Percentiles rank a stretch among this genome's conserved stretches.
Evolutionary conservation across 2,888 invertebrate species (phyloP).

Genomic region (Sarcophaga subvicina): DNA sequence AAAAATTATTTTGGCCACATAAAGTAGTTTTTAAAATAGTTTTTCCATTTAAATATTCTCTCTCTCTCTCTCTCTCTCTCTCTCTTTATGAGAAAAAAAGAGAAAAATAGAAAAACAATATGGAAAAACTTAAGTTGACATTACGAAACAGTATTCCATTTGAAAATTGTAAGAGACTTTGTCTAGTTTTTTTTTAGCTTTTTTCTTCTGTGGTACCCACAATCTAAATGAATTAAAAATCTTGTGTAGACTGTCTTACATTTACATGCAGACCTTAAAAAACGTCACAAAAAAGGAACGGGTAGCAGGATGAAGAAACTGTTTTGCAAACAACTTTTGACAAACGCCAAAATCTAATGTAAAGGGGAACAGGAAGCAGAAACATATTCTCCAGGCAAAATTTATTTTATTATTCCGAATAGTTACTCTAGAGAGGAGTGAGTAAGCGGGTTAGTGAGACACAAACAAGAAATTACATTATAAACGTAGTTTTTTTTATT

Average conservation of each 20-base stretch:
- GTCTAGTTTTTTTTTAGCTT: conserved; percentile 19
- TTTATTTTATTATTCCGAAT: conserved; percentile 35
- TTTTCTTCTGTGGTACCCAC: conserved; percentile 37
- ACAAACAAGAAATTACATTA: conserved; percentile 63
- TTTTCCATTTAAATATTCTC: background rate
- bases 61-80: no score
- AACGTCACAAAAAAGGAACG: background rate
- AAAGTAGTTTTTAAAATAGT: conserved; percentile 61
- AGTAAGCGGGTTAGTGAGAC: conserved; percentile 12
- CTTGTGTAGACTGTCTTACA: conserved; percentile 37
- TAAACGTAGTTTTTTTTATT: background rate
- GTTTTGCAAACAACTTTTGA: conserved; percentile 47
- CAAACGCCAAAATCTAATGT: conserved; percentile 9
- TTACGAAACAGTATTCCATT: conserved; percentile 47
- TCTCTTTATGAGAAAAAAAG: no score
- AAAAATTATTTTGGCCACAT: conserved; percentile 53
- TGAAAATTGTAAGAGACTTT: conserved; percentile 23
- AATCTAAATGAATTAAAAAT: conserved; percentile 69
- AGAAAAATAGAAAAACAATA: conserved; percentile 45
- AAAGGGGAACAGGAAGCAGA: no score
- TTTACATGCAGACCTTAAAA: background rate
- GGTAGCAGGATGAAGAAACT: conserved; percentile 22
- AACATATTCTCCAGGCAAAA: conserved; percentile 19
- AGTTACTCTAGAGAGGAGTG: background rate
- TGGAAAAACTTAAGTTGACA: conserved; percentile 65